Percentiles rank a stretch among this genome's conserved stretches.
Conservation (phyloP, 92 coral and sea anemone species). For the Phenganax stokvisi region DNA sequence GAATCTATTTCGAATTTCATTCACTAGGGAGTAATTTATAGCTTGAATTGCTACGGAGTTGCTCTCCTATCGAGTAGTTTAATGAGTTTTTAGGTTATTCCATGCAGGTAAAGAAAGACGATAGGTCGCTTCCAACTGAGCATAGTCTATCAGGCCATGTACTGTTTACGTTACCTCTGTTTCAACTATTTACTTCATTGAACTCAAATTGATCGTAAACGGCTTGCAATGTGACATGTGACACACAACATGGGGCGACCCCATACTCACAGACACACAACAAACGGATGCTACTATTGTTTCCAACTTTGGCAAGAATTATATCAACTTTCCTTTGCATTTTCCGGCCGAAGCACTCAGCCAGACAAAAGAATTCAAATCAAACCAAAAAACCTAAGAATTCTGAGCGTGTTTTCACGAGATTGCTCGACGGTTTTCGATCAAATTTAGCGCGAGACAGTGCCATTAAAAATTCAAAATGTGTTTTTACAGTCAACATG, state of each 20-base stretch:
- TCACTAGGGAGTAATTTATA: not conserved
- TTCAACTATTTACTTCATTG: constrained; percentile 4
- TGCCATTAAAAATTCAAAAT: constrained; percentile 14
- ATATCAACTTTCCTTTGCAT: not conserved
- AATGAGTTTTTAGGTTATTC: not conserved
- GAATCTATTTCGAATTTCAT: not conserved
- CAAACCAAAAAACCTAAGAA: not conserved
- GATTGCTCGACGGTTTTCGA: not conserved
- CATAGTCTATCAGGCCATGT: constrained; percentile 3
- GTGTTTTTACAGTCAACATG: constrained; percentile 6
- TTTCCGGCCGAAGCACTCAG: constrained; percentile 7
- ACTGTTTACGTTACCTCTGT: constrained; percentile 32
- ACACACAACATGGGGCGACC: constrained; percentile 15
- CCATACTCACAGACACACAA: constrained; percentile 11
- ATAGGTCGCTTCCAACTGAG: constrained; percentile 6
- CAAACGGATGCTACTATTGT: constrained; percentile 14
- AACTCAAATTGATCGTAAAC: constrained; percentile 23
- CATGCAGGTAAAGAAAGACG: constrained; percentile 15
- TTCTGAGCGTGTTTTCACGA: not conserved
- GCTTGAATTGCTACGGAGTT: constrained; percentile 7
- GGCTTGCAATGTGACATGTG: constrained; percentile 23
- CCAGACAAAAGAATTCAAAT: constrained; percentile 12
- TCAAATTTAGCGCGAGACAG: not conserved
- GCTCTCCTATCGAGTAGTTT: constrained; percentile 4
- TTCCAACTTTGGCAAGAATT: constrained; percentile 16